phyloP scores from a whole-genome alignment of 2,113 vertebrate genomes.

The Crocuta crocuta region DNA sequence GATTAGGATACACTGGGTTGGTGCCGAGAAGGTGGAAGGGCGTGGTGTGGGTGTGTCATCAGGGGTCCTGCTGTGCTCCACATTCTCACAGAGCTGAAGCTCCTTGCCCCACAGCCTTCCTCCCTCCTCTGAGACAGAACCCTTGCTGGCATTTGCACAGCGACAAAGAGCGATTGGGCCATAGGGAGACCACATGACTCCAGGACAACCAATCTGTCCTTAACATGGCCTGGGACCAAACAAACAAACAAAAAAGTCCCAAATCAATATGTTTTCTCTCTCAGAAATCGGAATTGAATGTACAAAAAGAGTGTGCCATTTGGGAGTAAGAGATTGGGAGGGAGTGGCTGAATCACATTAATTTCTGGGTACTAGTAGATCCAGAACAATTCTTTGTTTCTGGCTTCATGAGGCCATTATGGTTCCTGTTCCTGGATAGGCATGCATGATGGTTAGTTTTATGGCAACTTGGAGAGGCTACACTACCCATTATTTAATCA shows the following conservation, averaged over 20 bases:
- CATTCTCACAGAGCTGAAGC: not conserved
- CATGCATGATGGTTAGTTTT: not conserved
- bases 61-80: not conserved
- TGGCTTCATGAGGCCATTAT: not conserved
- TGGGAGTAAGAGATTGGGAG: not conserved
- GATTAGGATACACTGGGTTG: no score
- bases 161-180: not conserved
- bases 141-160: not conserved
- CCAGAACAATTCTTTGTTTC: not conserved
- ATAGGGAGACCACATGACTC: not conserved
- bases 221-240: not conserved
- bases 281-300: not conserved
- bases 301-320: not conserved
- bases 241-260: not conserved
- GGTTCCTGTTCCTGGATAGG: not conserved
- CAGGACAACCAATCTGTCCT: not conserved
- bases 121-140: not conserved
- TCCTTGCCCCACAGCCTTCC: not conserved
- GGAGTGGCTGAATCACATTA: not conserved
- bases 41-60: not conserved
- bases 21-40: not conserved
- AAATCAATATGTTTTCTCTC: not conserved
- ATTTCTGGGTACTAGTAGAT: not conserved
- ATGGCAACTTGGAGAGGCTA: not conserved
- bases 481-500: not conserved